A percentile compares a stretch with the other conserved stretches of the same genome.
phyloP scores from a whole-genome alignment of 2,888 invertebrate genomes.

The Actias luna region DNA sequence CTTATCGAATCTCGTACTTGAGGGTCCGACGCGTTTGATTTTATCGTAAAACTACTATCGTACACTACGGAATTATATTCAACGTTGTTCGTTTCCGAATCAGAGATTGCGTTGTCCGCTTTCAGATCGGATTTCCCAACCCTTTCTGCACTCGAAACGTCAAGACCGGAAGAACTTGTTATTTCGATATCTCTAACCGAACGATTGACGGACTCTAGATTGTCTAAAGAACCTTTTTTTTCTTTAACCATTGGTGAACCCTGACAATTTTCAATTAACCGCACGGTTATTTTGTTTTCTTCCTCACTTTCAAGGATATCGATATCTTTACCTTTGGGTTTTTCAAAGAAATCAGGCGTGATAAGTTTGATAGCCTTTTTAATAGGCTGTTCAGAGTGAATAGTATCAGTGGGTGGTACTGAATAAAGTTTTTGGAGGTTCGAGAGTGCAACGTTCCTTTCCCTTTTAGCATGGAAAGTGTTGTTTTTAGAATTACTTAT shows the following conservation, averaged over 20 bases:
- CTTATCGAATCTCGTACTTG: constrained; percentile 39
- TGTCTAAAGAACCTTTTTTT: neutral
- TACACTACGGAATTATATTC: neutral
- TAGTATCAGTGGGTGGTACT: neutral
- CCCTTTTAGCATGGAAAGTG: constrained; percentile 38
- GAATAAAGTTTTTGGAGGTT: constrained; percentile 44
- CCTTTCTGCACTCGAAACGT: neutral
- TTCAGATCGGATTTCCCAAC: neutral
- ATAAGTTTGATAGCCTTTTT: constrained; percentile 39
- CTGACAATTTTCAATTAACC: neutral
- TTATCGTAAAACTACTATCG: neutral
- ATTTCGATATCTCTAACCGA: neutral
- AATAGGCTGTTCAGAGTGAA: neutral
- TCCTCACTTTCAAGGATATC: constrained; percentile 17
- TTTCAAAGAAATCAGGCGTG: constrained; percentile 45
- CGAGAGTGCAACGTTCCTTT: constrained; percentile 58
- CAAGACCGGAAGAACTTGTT: neutral
- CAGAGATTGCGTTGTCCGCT: neutral
- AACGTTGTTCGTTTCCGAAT: neutral
- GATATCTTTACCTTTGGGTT: neutral
- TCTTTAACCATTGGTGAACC: neutral
- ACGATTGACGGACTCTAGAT: neutral
- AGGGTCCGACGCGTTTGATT: constrained; percentile 24
- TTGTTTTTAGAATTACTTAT: constrained; percentile 37
- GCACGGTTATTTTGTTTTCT: neutral